Percentiles rank a stretch among this genome's conserved stretches.
Conservation (phyloP, 2,113 vertebrate species). For the Apteryx mantelli region DNA sequence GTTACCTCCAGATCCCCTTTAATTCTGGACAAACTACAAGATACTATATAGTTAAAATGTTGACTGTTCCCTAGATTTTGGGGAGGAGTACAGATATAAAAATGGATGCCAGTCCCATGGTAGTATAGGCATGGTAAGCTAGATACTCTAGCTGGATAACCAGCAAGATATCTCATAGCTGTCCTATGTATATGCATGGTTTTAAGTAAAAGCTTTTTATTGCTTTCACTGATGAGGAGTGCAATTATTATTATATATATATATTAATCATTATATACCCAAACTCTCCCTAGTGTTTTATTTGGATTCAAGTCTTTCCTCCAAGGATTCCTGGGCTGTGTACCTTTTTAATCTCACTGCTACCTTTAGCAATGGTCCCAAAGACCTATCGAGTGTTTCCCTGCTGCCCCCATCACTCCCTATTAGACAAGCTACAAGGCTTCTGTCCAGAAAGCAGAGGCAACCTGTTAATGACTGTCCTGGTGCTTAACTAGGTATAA, state of each 20-base stretch:
- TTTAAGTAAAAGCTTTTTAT: not conserved
- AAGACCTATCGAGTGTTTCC: not conserved
- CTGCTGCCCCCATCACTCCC: not conserved
- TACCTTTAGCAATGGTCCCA: not conserved
- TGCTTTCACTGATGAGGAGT: not conserved
- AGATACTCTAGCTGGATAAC: not conserved
- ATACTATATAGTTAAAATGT: not conserved
- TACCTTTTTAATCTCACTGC: not conserved
- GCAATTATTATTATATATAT: not conserved
- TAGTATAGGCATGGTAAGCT: not conserved
- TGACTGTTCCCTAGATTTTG: not conserved
- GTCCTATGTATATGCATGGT: not conserved
- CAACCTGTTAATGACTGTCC: constrained; percentile 37
- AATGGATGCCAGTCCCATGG: not conserved
- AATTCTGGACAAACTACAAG: not conserved
- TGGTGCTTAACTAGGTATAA: constrained; percentile 4
- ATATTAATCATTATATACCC: not conserved
- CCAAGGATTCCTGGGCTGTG: not conserved
- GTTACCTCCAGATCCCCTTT: not conserved
- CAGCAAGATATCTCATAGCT: not conserved
- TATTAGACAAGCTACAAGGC: not conserved
- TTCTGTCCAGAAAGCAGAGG: not conserved
- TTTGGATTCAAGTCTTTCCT: not conserved
- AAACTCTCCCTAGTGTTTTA: not conserved
- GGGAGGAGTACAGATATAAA: not conserved